Base-by-base conservation (phyloP, 2,797 vertebrate genomes). In the Danio choprae region DNA sequence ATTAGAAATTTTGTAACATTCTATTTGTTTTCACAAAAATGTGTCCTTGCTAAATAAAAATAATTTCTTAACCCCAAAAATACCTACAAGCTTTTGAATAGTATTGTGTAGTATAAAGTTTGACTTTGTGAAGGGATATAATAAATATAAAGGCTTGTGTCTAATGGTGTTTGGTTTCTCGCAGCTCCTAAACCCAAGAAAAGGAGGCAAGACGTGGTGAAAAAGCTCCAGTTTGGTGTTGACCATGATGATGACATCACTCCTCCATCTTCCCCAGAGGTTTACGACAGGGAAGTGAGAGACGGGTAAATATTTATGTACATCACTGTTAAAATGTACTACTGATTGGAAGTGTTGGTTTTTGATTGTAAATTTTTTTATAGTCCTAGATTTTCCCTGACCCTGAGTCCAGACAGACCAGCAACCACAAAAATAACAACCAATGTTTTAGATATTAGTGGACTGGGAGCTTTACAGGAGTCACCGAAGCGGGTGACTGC, bases 121-220 rank as follows among this genome's bases (percentile, higher is more conserved):
- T 13, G 16, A 70, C 29, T 13, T 71, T 48, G 29, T 40, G 1
- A 22, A 60, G 4, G 36, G 16, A 7, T 13, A 50, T 9, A 11
- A 4, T 63, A 13, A 20, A 55, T 36, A 4, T 65, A 36, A 18
- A 48, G 9, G 3, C 1, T 2, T 43, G 3, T 58, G 5, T 44
- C 11, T 48, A n/a, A 62, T 46, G 12, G n/a, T 8, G 16, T 80
- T 15, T 67, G 48, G 50, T 65, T 76, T 40, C 51, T 44, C 43
- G 20, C 77, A 98, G 96, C 94, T 41, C 96, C 96, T 0, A 91
- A 85, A 59, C 55, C 87, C 0, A 96, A 95, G 75, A 94, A 95
- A 9, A 92, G 90, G 50, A 93, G 94, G 1, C 73, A 92, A 0
- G 92, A 96, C 1, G 95, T 94, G 0, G 93, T 85, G 1, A 98